Evolutionary conservation across 2,888 invertebrate species (phyloP).

Genomic region (Polia nebulosa): DNA sequence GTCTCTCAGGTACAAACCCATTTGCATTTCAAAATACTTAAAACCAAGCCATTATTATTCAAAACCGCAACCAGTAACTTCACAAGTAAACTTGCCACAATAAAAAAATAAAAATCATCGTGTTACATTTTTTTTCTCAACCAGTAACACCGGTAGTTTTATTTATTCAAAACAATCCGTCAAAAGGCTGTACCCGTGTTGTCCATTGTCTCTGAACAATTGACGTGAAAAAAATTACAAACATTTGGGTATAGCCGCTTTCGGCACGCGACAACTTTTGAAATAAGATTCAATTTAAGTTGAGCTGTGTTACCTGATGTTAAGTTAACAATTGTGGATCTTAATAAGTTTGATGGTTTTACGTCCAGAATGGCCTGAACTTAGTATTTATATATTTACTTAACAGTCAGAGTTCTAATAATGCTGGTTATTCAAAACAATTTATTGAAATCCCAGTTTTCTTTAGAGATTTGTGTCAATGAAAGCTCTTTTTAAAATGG

Average conservation of each 20-base stretch:
- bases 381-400: not conserved
- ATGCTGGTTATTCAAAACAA: not conserved
- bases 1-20: not conserved
- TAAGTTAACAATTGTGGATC: constrained; percentile 14
- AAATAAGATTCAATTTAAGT: constrained; percentile 35
- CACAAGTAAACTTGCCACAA: constrained; percentile 46
- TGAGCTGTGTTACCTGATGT: constrained; percentile 31
- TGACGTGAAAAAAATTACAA: constrained; percentile 65
- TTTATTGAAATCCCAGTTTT: not conserved
- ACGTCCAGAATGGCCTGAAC: not conserved
- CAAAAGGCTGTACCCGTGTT: constrained; percentile 62
- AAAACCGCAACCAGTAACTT: constrained; percentile 45
- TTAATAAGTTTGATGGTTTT: constrained; percentile 24
- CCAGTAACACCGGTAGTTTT: constrained; percentile 73
- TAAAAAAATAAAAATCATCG: constrained; percentile 48
- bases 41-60: constrained; percentile 36
- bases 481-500: constrained; percentile 17
- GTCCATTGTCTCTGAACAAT: constrained; percentile 71
- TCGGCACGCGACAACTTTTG: constrained; percentile 71
- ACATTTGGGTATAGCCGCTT: constrained; percentile 57
- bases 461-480: not conserved
- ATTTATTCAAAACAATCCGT: constrained; percentile 73
- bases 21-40: constrained; percentile 21
- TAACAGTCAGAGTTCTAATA: not conserved
- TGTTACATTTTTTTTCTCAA: constrained; percentile 45